Base-by-base conservation (phyloP, 2,797 vertebrate genomes). In the Sebastes dallii region DNA sequence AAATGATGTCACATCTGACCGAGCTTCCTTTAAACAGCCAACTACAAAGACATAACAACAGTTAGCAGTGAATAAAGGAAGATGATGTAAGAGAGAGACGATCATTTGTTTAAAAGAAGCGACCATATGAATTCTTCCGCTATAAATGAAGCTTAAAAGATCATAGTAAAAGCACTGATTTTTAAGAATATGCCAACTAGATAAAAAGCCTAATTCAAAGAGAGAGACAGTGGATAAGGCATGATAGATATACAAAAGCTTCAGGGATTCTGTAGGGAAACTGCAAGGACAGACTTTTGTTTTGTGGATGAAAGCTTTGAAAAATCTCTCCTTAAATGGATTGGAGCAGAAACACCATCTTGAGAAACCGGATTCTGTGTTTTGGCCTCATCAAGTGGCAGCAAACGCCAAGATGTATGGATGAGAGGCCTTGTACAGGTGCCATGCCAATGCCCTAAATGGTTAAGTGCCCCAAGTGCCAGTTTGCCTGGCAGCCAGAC, bases 381-480 rank as follows among this genome's bases (percentile, higher is more conserved):
- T 89, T 91, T 91, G 91, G 90, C 88, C 78, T 88, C 80, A 75
- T 83, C 72, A 62, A 89, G 74, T 72, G 81, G 72, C 84, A 80
- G 77, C 82, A 42, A 80, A 88, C 9, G 81, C 86, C 85, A 90
- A 89, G 86, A 92, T 56, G 90, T 92, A 89, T 87, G 83, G 89
- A 93, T 78, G 91, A 92, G 93, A 91, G 88, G 86, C 80, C 87
- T 77, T 80, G 85, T 77, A 72, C 88, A 91, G 91, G 89, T 88
- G 89, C 88, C 85, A 83, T 92, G 91, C 92, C 93, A 94, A 91
- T 85, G 86, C 94, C 94, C 93, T 94, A 94, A 96, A 96, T 86
- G 92, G 93, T 94, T 93, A 95, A 95, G 90, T 91, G 90, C 87
- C 90, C 88, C 82, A 72, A 91, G 92, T 93, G 95, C 93, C 91